Conservation (phyloP, 1,140 invertebrate genomes). For the Ptiloglossa arizonensis region DNA sequence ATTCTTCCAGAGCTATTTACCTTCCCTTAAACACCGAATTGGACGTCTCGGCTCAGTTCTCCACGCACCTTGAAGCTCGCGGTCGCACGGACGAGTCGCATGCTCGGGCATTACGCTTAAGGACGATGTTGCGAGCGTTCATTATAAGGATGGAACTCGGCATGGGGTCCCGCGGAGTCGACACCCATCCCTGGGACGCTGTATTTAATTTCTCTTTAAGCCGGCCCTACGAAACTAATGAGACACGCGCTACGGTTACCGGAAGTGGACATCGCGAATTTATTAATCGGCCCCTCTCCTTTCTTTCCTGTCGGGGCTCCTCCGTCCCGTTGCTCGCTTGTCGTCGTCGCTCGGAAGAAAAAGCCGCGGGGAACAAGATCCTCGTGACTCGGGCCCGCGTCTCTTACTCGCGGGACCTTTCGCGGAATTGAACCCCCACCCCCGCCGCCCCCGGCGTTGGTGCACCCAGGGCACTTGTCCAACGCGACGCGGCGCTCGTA, state of each 20-base stretch:
- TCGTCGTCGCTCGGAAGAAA: conserved; percentile 30
- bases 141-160: conserved; percentile 72
- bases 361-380: conserved; percentile 13
- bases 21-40: conserved; percentile 1
- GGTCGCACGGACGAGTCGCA: conserved; percentile 27
- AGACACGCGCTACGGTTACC: conserved; percentile 72
- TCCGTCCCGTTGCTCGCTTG: background rate
- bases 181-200: conserved; percentile 74
- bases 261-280: conserved; percentile 71
- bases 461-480: no score
- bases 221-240: conserved; percentile 74
- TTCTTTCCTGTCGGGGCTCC: background rate
- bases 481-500: no score
- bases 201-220: conserved; percentile 77
- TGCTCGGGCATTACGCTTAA: conserved; percentile 63
- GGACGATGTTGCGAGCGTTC: conserved; percentile 70
- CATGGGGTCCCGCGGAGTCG: conserved; percentile 74
- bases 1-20: no score
- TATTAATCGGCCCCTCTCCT: conserved; percentile 63
- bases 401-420: no score
- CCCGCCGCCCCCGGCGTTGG: no score
- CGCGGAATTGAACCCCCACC: no score
- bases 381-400: no score
- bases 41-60: background rate
- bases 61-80: background rate